Base-by-base conservation (phyloP, 2,113 vertebrate genomes). In the Petaurus breviceps region DNA sequence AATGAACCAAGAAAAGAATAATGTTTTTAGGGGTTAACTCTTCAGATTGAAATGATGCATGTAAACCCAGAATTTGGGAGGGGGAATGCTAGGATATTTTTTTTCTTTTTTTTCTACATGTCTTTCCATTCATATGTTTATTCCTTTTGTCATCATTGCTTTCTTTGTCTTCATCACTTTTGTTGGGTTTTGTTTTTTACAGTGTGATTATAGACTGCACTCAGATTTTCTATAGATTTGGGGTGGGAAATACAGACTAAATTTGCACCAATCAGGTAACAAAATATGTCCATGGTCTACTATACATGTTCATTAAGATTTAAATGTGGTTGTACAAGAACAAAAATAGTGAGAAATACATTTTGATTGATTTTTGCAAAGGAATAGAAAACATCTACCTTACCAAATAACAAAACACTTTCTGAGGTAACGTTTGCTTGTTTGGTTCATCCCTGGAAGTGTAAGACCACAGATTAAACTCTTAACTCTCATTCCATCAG, bases 391-490 rank as follows among this genome's bases (percentile, higher is more conserved):
- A n/a, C 31, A 84, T 19, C 23, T 84, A 19, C 37, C 31, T 77
- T 77, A 43, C 37, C n/a, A 84, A 43, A 84, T 23, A 84, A 43
- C n/a, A 84, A 84, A 84, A 84, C 19, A 52, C 26, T n/a, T 10
- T 93, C 51, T 55, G 89, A 93, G 24, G 47, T 55, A 91, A 2
- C 24, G 68, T 16, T 93, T 97, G 61, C 89, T 49, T 50, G 25
- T 92, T 96, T 96, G 94, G 95, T 37, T 89, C 19, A 68, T 90
- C 43, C 43, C 23, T 53, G 84, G 23, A 95, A 92, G 95, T 68
- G 89, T 24, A 89, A 25, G 94, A 24, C 52, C 14, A 94, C 46
- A 89, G 12, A 84, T 43, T 84, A 84, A 92, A 89, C 43, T 94
- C 28, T 54, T 94, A 91, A 97, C 89, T 43, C 23, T 77, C 23